Base-by-base conservation (phyloP, 2,113 vertebrate genomes). In the Petaurus breviceps region DNA sequence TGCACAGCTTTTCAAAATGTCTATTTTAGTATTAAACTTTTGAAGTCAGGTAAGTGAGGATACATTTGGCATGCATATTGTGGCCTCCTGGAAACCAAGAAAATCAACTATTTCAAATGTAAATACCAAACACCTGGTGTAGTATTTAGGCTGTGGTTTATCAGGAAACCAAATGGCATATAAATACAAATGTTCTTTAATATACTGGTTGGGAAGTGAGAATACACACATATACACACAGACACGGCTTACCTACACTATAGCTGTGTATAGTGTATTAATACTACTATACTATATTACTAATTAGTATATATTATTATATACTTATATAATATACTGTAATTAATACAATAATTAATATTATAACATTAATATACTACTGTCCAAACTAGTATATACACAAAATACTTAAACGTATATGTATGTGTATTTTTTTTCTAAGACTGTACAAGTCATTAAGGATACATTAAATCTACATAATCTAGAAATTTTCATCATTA, bases 11-110 rank as follows among this genome's bases (percentile, higher is more conserved):
- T 11, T 90, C 37, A 95, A n/a, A 43, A 47, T 92, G 52, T 77
- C 23, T 12, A 92, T 91, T 50, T 14, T 93, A 84, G 51, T 92
- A 51, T 23, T 89, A 95, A 84, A 89, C 91, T 96, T 12, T 16
- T 0, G 50, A 68, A 55, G 0, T 91, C 51, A 92, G 46, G 0
- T 47, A 95, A 89, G 57, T 95, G 90, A 95, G 95, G 89, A 84
- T 94, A 12, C 37, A 91, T 26, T 89, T 31, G 4, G 46, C 8
- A 10, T 0, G 43, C 57, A 8, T 84, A 84, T 84, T 19, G 43
- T 84, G n/a, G 37, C 37, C 68, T 84, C 68, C n/a, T 84, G 68
- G 37, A 84, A 84, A 84, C 68, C 68, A 84, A 43, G 68, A 84
- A 77, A 84, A 84, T 84, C 68, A 84, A 84, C 68, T 84, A 19